Evolutionary conservation across 2,113 vertebrate species (phyloP).

Genomic region (Apistogramma diplotaenia): DNA sequence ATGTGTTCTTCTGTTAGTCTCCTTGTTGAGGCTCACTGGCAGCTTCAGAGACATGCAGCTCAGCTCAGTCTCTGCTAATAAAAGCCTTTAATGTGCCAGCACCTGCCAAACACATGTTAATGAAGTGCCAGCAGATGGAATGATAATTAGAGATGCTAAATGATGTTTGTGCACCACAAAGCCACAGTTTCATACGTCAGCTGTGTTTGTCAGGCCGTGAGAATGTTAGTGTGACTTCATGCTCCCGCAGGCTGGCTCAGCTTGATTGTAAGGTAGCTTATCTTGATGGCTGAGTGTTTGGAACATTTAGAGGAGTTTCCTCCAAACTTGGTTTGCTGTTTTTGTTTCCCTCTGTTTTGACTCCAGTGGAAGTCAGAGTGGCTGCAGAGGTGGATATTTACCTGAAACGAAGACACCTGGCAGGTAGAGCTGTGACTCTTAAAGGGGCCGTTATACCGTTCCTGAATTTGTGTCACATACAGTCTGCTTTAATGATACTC

Average conservation of each 20-base stretch:
- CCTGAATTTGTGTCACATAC: background rate
- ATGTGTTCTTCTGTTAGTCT: too few species aligned
- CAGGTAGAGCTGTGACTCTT: background rate
- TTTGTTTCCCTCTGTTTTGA: background rate
- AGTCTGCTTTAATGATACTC: background rate
- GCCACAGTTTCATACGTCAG: background rate
- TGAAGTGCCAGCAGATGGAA: constrained; percentile 26
- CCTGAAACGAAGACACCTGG: background rate
- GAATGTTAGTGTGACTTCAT: background rate
- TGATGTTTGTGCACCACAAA: constrained; percentile 1
- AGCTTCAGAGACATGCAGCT: background rate
- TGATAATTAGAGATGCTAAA: constrained; percentile 23
- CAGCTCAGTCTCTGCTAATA: background rate
- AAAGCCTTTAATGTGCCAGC: constrained; percentile 12
- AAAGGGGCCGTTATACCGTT: background rate
- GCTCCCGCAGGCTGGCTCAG: background rate
- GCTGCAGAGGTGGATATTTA: background rate
- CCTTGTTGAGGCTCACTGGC: background rate
- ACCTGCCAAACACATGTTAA: constrained; percentile 44
- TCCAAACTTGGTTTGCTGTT: background rate
- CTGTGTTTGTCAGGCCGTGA: background rate
- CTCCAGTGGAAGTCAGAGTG: too few species aligned
- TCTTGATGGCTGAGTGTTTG: background rate
- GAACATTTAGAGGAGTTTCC: background rate
- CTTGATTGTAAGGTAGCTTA: background rate